These are phyloP conservation scores for Eufriesea mexicana DNA, from an alignment of 1,140 invertebrate species.

Conservation along the genomic window DNA sequence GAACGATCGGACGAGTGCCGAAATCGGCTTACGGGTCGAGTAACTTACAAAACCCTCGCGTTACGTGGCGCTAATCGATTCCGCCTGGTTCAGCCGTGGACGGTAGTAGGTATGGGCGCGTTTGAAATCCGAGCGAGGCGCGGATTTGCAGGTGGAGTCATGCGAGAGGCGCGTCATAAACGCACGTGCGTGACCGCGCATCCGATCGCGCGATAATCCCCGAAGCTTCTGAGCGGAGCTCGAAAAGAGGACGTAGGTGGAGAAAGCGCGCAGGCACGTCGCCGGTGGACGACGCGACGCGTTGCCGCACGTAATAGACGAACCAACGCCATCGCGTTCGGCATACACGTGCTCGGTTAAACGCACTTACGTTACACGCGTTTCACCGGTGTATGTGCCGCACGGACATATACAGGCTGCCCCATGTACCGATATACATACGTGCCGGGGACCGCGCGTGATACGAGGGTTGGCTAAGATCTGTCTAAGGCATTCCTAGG, in stretches of 20 bases:
- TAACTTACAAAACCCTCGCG: slow-evolving; percentile 32
- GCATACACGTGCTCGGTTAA: slow-evolving; percentile 23
- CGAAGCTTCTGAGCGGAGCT: slow-evolving; percentile 52
- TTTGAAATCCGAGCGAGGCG: slow-evolving; percentile 60
- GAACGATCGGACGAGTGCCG: not conserved
- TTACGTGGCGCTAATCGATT: slow-evolving; percentile 58
- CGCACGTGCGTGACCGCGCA: slow-evolving; percentile 69
- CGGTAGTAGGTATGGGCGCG: slow-evolving; percentile 62
- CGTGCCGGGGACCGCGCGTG: not conserved
- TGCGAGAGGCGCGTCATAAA: slow-evolving; percentile 59
- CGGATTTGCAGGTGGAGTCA: slow-evolving; percentile 72
- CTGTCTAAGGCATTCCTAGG: slow-evolving; percentile 59
- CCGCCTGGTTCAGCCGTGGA: slow-evolving; percentile 57
- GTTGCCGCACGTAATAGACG: slow-evolving; percentile 38
- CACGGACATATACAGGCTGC: too few relatives aligned
- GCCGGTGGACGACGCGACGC: not conserved
- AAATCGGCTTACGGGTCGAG: slow-evolving; percentile 42
- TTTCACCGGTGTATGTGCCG: not conserved
- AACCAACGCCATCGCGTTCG: slow-evolving; percentile 22
- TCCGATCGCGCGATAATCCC: slow-evolving; percentile 69
- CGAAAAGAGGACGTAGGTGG: slow-evolving; percentile 62
- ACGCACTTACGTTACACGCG: slow-evolving; percentile 14
- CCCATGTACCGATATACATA: slow-evolving; percentile 14
- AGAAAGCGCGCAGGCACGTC: slow-evolving; percentile 47
- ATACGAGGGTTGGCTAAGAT: slow-evolving; percentile 46